These are phyloP conservation scores for Podarcis muralis DNA, from an alignment of 2,113 vertebrate species.

Conservation along the genomic window DNA sequence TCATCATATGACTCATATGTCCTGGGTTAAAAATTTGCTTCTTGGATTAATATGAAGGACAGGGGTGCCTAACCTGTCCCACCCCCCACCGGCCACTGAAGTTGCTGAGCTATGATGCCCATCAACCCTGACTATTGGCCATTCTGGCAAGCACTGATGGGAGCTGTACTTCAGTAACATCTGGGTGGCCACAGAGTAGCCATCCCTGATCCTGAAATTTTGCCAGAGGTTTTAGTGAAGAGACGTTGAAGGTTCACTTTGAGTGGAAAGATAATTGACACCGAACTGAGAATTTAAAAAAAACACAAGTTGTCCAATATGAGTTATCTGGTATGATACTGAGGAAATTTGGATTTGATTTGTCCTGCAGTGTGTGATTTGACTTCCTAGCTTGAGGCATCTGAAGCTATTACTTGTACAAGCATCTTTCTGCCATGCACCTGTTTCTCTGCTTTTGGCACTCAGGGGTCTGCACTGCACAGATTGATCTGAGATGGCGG, in stretches of 20 bases:
- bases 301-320: background rate
- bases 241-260: background rate
- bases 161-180: too few species aligned
- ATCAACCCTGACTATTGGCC: too few species aligned
- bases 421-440: background rate
- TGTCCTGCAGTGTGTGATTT: background rate
- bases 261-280: background rate
- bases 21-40: background rate
- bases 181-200: too few species aligned
- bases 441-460: background rate
- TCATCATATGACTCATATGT: too few species aligned
- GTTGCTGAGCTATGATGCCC: too few species aligned
- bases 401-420: background rate
- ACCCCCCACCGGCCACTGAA: too few species aligned
- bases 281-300: background rate
- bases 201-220: too few species aligned
- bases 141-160: too few species aligned
- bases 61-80: too few species aligned
- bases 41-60: background rate
- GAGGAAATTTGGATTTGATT: background rate
- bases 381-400: background rate
- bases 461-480: background rate
- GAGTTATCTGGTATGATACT: background rate
- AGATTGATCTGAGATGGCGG: background rate
- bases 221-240: background rate